Evolutionary conservation across 2,113 vertebrate species (phyloP), one percentile per base, ranked within the genome.

Genomic region (Chloroceryle aenea): DNA sequence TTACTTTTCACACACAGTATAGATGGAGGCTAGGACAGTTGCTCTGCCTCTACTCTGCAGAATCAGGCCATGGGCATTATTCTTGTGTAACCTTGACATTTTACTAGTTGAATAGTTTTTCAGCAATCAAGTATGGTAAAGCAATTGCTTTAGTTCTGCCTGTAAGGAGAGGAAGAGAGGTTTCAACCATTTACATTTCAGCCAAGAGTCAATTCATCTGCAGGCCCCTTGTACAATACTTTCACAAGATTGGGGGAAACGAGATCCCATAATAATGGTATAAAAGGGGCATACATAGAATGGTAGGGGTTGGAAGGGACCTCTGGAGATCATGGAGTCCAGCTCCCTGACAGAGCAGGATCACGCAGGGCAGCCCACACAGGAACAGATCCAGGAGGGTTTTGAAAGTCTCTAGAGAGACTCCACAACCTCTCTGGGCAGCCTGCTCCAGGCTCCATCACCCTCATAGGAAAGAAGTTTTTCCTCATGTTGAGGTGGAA

Each of bases 191-290:
- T 42, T 34, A 50, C 56, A 86, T 62, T 69, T 71, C 22, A 75
- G 38, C 36, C 85, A 61, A 43, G 50, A 38, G 13, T 62, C 52
- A 56, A 84, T 71, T 48, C 6, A 14, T 34, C 27, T 27, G 4
- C n/a, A 3, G 43, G 25, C 26, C 9, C 8, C 25, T 73, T 29
- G 25, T 72, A 26, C 7, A 27, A 25, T 19, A 3, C 1, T 53
- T 71, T 20, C 21, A 48, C 10, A 63, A n/a, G 15, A 16, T 0
- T 48, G 8, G 10, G 50, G 29, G 0, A 0, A 5, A 18, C 7
- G 8, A 29, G 7, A 42, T 40, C 23, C 14, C 21, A 32, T 18
- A 26, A 9, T 29, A 85, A 29, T 14, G 14, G 40, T 21, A 10
- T 56, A 23, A 73, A 82, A 25, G 13, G 18, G 34, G 6, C 21